These are phyloP conservation scores for Trididemnum nubilum DNA, from an alignment of 23 tunicate genomes.

Conservation along the genomic window DNA sequence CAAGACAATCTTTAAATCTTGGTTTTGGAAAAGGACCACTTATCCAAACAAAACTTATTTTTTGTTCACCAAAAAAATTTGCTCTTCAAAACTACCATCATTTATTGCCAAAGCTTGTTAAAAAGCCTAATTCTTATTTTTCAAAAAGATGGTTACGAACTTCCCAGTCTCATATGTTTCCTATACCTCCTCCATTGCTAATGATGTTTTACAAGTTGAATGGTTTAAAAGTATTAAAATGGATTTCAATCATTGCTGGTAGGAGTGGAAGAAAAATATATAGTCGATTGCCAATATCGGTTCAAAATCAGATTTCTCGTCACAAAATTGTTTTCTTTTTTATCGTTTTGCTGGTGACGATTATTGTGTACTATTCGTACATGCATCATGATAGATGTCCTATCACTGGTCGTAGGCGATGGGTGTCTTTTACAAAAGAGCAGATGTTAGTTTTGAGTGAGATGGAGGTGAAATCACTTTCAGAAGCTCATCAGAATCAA, in stretches of 20 bases:
- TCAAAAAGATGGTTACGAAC: background rate
- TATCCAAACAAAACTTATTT: too few relatives aligned
- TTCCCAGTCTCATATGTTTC: background rate
- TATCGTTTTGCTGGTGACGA: background rate
- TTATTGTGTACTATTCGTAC: conserved; percentile 66
- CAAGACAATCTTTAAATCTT: too few relatives aligned
- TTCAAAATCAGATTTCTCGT: conserved; percentile 45
- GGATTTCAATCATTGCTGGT: conserved; percentile 53
- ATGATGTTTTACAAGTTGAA: conserved; percentile 47
- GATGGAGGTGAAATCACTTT: conserved; percentile 36
- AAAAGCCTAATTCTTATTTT: too few relatives aligned
- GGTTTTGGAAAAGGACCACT: too few relatives aligned
- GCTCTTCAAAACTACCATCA: too few relatives aligned
- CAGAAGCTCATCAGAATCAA: conserved; percentile 19
- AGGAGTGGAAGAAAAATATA: conserved; percentile 61
- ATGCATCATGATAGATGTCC: conserved; percentile 70
- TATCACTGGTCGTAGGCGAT: conserved; percentile 87
- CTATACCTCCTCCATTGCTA: background rate
- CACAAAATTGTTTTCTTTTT: conserved; percentile 41
- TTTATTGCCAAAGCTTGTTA: too few relatives aligned
- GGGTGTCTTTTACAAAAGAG: conserved; percentile 78
- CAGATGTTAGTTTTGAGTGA: conserved; percentile 64
- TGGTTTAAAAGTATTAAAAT: conserved; percentile 64
- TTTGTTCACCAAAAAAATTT: too few relatives aligned
- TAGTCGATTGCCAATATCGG: conserved; percentile 44